Evolutionary conservation across 2,113 vertebrate species (phyloP).

Genomic region (Acanthisitta chloris): DNA sequence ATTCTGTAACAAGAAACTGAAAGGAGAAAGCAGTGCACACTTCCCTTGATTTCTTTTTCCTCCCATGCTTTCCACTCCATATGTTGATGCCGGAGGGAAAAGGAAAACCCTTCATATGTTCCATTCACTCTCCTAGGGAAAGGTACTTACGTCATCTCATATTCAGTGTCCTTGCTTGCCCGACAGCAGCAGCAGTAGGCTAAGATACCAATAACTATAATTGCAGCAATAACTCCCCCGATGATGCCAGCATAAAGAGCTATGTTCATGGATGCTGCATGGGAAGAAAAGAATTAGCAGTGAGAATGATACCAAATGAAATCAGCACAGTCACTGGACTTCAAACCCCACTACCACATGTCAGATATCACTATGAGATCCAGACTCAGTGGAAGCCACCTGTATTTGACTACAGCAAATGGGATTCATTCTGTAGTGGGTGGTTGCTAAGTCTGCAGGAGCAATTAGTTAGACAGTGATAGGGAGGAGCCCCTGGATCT

Average conservation of each 20-base stretch:
- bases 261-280: conserved; percentile 82
- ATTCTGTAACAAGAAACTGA: background rate
- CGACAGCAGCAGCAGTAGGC: conserved; percentile 82
- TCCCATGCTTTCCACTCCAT: rapidly evolving
- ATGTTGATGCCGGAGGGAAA: background rate
- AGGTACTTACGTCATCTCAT: conserved; percentile 68
- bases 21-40: background rate
- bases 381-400: background rate
- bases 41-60: background rate
- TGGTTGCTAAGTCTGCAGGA: background rate
- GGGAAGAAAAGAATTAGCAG: background rate
- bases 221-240: conserved; percentile 71
- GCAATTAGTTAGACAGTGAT: background rate
- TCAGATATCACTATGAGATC: background rate
- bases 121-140: background rate
- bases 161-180: background rate
- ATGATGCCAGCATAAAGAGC: conserved; percentile 79
- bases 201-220: conserved; percentile 75
- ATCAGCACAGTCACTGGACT: background rate
- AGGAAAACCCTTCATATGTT: background rate
- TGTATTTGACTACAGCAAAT: background rate
- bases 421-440: background rate
- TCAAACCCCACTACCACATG: background rate
- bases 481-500: background rate
- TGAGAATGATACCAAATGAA: background rate